These are phyloP conservation scores for Alethe castanea DNA, from an alignment of 2,113 vertebrate species.

Conservation along the genomic window DNA sequence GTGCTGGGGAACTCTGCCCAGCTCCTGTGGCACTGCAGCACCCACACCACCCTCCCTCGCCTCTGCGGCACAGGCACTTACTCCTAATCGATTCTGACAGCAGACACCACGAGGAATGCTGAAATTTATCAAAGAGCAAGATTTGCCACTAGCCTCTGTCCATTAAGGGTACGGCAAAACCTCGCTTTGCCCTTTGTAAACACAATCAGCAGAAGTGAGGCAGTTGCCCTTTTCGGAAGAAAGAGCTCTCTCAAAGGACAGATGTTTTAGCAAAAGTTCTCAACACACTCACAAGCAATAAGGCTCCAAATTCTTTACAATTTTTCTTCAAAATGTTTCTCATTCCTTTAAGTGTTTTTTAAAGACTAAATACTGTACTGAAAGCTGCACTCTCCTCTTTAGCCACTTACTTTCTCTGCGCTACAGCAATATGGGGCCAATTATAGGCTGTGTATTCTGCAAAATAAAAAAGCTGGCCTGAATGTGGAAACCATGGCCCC, in stretches of 20 bases:
- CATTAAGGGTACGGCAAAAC: neutral
- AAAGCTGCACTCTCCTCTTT: neutral
- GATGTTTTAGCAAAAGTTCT: slow-evolving; percentile 1
- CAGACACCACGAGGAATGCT: neutral
- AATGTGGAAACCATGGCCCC: neutral
- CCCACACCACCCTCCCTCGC: accelerated
- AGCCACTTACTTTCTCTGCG: neutral
- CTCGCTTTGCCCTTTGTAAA: slow-evolving; percentile 32
- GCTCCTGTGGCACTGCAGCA: neutral
- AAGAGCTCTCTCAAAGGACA: neutral
- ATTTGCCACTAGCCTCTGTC: slow-evolving; percentile 41
- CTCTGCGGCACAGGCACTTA: neutral
- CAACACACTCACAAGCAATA: neutral
- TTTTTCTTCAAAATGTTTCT: neutral
- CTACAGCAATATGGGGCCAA: neutral
- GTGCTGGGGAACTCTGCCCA: neutral
- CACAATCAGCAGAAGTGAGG: slow-evolving; percentile 20
- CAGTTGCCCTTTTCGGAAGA: slow-evolving; percentile 47
- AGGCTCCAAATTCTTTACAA: neutral
- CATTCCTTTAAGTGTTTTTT: neutral
- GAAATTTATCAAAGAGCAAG: slow-evolving; percentile 48
- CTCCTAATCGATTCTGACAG: slow-evolving; percentile 36
- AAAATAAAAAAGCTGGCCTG: neutral
- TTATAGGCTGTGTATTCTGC: neutral
- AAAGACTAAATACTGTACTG: neutral